phyloP scores from a whole-genome alignment of 2,888 invertebrate species.

The Cecidostiba fungosa region DNA sequence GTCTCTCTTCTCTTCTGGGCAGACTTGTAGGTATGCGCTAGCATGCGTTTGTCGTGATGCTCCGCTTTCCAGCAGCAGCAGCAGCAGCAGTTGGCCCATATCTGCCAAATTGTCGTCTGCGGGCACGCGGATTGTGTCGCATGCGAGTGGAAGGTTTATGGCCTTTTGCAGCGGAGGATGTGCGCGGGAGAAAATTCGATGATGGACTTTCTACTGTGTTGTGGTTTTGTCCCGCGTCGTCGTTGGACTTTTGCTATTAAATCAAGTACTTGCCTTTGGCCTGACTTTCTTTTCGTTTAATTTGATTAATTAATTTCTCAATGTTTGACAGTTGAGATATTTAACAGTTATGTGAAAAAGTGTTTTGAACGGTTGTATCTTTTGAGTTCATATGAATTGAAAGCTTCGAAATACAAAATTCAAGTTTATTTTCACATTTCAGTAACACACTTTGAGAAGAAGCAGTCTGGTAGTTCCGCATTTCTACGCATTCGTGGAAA shows the following conservation, averaged over 20 bases:
- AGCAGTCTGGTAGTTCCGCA: slow-evolving; percentile 29
- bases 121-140: not conserved
- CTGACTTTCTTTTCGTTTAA: not conserved
- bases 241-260: not conserved
- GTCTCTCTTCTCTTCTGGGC: not conserved
- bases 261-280: not conserved
- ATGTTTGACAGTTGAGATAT: no score
- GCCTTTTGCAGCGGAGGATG: slow-evolving; percentile 3
- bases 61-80: slow-evolving; percentile 66
- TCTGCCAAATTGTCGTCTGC: slow-evolving; percentile 67
- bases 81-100: slow-evolving; percentile 63
- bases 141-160: not conserved
- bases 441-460: not conserved
- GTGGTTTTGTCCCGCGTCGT: not conserved
- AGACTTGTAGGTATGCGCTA: not conserved
- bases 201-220: slow-evolving; percentile 15
- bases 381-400: not conserved
- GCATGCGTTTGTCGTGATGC: slow-evolving; percentile 35
- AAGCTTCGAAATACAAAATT: not conserved
- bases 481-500: slow-evolving; percentile 1
- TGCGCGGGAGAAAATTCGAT: slow-evolving; percentile 7
- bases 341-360: no score
- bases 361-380: no score
- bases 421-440: not conserved
- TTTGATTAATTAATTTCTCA: not conserved